phyloP scores from a whole-genome alignment of 2,888 invertebrate species.

The Sturmia bella region DNA sequence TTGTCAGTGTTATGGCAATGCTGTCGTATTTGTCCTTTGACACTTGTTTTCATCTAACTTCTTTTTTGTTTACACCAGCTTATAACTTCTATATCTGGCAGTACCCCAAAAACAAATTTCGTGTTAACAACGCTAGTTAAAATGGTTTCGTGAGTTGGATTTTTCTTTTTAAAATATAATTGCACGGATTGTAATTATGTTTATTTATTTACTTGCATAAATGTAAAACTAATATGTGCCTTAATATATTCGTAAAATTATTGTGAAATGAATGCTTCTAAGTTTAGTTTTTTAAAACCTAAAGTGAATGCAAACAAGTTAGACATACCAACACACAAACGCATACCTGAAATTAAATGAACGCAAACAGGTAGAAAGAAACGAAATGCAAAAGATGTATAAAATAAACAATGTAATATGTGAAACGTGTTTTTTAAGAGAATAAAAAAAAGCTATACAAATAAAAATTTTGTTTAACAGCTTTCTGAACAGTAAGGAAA shows the following conservation, averaged over 20 bases:
- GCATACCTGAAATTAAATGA: conserved; percentile 20
- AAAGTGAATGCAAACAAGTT: conserved; percentile 62
- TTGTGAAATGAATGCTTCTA: neutral
- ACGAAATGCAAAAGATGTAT: conserved; percentile 59
- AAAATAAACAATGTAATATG: conserved; percentile 51
- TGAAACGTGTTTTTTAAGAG: conserved; percentile 52
- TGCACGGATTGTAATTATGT: neutral
- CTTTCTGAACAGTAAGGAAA: conserved; percentile 14
- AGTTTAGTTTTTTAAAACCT: neutral
- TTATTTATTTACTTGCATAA: neutral
- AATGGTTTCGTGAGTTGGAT: neutral
- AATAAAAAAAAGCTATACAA: conserved; percentile 20
- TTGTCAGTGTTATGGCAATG: no score
- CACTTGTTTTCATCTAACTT: conserved; percentile 25
- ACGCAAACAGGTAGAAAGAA: conserved; percentile 65
- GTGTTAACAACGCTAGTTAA: conserved; percentile 17
- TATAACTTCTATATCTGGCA: conserved; percentile 4
- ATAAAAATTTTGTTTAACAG: conserved; percentile 1
- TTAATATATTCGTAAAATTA: conserved; percentile 25
- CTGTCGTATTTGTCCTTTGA: conserved; percentile 18
- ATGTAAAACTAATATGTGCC: conserved; percentile 29
- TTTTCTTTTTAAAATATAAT: conserved; percentile 6
- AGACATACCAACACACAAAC: conserved; percentile 34
- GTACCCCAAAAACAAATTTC: neutral
- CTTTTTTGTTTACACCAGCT: neutral